Percentiles rank a stretch among this genome's conserved stretches.
These are phyloP conservation scores for Tineola bisselliella DNA, from an alignment of 2,888 invertebrate genomes.

Conservation along the genomic window DNA sequence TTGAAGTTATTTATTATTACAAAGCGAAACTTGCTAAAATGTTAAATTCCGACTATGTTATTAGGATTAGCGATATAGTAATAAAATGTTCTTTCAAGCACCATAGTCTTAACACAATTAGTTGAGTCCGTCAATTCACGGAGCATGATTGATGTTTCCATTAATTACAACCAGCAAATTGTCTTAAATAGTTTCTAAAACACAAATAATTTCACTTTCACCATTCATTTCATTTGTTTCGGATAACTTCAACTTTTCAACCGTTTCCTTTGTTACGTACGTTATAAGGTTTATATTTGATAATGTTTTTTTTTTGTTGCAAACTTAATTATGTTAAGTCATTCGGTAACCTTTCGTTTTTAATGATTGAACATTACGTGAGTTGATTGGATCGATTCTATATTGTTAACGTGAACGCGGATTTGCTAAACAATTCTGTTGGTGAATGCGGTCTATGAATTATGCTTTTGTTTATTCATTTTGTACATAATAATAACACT, in stretches of 20 bases:
- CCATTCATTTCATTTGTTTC: slow-evolving; percentile 23
- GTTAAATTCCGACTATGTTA: too few relatives aligned
- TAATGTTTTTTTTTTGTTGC: background rate
- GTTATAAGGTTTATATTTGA: background rate
- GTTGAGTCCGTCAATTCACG: background rate
- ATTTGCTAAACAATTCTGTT: background rate
- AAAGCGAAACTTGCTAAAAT: too few relatives aligned
- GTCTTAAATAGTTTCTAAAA: slow-evolving; percentile 37
- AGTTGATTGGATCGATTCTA: background rate
- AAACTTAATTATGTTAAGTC: slow-evolving; percentile 6
- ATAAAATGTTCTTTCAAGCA: too few relatives aligned
- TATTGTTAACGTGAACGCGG: background rate
- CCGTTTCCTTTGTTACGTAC: background rate
- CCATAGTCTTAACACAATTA: background rate
- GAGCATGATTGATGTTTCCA: slow-evolving; percentile 45
- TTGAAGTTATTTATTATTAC: too few relatives aligned
- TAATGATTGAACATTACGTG: background rate
- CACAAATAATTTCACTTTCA: slow-evolving; percentile 54
- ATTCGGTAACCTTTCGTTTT: slow-evolving; percentile 7
- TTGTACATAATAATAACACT: too few relatives aligned
- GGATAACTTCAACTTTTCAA: background rate
- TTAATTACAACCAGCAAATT: slow-evolving; percentile 48
- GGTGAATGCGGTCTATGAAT: too few relatives aligned
- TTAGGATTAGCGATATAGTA: too few relatives aligned
- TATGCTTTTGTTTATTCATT: too few relatives aligned